These are phyloP conservation scores for Cryptus armator DNA, from an alignment of 2,888 invertebrate species.

Conservation along the genomic window DNA sequence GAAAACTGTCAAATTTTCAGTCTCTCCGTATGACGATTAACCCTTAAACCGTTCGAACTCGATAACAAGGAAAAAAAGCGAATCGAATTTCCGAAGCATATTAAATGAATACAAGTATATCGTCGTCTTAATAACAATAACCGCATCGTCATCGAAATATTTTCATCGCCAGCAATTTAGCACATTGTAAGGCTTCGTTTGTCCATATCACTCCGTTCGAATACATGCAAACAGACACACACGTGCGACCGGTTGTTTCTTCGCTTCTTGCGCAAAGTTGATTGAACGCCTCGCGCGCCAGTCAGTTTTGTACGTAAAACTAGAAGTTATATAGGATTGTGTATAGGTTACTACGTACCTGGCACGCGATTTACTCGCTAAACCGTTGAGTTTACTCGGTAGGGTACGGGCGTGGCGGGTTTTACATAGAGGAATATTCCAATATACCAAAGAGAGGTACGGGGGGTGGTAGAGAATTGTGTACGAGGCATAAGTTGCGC, in stretches of 20 bases:
- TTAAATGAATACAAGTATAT: background rate
- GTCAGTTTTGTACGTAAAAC: slow-evolving; percentile 49
- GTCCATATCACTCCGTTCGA: background rate
- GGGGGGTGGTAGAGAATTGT: slow-evolving; percentile 25
- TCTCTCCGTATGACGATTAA: background rate
- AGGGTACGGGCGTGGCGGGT: slow-evolving; percentile 38
- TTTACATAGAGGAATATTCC: slow-evolving; percentile 32
- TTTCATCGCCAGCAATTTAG: slow-evolving; percentile 20
- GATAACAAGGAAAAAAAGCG: background rate
- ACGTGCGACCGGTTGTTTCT: slow-evolving; percentile 30
- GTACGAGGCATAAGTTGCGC: slow-evolving; percentile 42
- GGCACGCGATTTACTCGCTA: slow-evolving; percentile 70
- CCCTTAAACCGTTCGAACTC: background rate
- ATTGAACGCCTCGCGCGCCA: slow-evolving; percentile 61
- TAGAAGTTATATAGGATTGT: slow-evolving; percentile 27
- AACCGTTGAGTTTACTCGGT: slow-evolving; percentile 54
- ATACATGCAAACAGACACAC: slow-evolving; percentile 5
- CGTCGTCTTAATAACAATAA: slow-evolving; percentile 1
- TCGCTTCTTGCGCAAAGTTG: slow-evolving; percentile 67
- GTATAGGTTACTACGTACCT: slow-evolving; percentile 68
- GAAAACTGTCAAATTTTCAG: background rate
- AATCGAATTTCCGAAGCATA: background rate
- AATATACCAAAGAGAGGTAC: slow-evolving; percentile 37
- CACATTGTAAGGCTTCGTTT: background rate
- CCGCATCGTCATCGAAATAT: slow-evolving; percentile 31